Percentiles rank a stretch among this genome's conserved stretches.
Evolutionary conservation across 2,797 vertebrate genomes (phyloP).

Genomic region (Emys orbicularis): DNA sequence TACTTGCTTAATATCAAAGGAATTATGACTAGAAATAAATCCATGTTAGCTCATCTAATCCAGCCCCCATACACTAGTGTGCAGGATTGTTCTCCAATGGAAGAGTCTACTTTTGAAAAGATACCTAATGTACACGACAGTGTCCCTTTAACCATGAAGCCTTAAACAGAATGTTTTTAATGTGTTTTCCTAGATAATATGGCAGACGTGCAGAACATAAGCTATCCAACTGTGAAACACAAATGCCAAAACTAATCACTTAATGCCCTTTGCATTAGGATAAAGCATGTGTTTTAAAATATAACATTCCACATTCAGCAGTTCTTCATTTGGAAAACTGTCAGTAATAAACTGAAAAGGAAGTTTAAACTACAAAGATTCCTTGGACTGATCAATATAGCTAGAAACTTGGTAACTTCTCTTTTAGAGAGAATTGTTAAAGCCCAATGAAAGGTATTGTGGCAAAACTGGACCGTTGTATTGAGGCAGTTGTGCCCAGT

Average conservation of each 20-base stretch:
- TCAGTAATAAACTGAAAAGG: conserved; percentile 49
- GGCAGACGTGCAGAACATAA: conserved; percentile 25
- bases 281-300: conserved; percentile 47
- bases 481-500: rapidly evolving
- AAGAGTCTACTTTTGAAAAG: not conserved
- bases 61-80: not conserved
- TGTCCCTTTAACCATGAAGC: not conserved
- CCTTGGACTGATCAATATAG: not conserved
- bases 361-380: conserved; percentile 52
- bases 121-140: not conserved
- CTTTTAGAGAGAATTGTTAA: not conserved
- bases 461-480: not conserved
- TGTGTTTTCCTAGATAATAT: conserved; percentile 17
- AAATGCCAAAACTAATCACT: conserved; percentile 62
- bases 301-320: conserved; percentile 10
- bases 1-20: not conserved
- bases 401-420: not conserved
- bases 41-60: not conserved
- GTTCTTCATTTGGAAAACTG: not conserved
- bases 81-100: not conserved
- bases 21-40: not conserved
- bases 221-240: conserved; percentile 41
- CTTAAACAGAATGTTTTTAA: conserved; percentile 18
- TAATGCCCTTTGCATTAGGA: conserved; percentile 61
- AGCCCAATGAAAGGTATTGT: not conserved